These are phyloP conservation scores for Dicentrarchus labrax DNA, from an alignment of 2,113 vertebrate species.

Conservation along the genomic window DNA sequence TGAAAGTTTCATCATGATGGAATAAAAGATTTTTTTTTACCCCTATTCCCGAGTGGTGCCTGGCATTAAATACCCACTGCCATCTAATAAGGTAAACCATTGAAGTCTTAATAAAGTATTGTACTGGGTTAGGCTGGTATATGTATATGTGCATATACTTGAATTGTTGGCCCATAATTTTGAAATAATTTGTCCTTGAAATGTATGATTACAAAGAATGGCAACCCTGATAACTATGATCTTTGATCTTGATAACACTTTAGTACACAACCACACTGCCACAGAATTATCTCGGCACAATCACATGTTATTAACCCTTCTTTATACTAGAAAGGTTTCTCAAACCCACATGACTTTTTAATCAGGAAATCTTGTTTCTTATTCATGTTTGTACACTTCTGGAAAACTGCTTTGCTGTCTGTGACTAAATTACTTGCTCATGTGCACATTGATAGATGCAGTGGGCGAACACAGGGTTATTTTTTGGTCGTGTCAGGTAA, in stretches of 20 bases:
- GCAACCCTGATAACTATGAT: neutral
- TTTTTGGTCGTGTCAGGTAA: neutral
- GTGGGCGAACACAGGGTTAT: too few species aligned
- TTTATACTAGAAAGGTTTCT: neutral
- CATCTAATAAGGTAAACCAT: too few species aligned
- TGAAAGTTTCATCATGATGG: too few species aligned
- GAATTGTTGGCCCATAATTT: too few species aligned
- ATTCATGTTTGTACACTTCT: neutral
- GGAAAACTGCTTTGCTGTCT: neutral
- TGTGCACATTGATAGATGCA: neutral
- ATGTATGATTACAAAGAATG: too few species aligned
- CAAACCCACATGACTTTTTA: neutral
- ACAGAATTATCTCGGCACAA: neutral
- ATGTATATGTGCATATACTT: too few species aligned
- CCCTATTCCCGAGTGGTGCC: too few species aligned
- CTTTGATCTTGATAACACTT: slow-evolving; percentile 9
- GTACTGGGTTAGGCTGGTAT: too few species aligned
- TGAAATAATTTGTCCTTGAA: too few species aligned
- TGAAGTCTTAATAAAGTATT: too few species aligned
- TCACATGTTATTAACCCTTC: neutral
- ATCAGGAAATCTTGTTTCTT: neutral
- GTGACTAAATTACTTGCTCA: neutral
- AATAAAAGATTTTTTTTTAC: too few species aligned
- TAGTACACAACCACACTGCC: neutral
- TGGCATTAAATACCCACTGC: too few species aligned